These are phyloP conservation scores for Caenorhabditis doughertyi DNA, from an alignment of 2,888 invertebrate species.

Conservation along the genomic window DNA sequence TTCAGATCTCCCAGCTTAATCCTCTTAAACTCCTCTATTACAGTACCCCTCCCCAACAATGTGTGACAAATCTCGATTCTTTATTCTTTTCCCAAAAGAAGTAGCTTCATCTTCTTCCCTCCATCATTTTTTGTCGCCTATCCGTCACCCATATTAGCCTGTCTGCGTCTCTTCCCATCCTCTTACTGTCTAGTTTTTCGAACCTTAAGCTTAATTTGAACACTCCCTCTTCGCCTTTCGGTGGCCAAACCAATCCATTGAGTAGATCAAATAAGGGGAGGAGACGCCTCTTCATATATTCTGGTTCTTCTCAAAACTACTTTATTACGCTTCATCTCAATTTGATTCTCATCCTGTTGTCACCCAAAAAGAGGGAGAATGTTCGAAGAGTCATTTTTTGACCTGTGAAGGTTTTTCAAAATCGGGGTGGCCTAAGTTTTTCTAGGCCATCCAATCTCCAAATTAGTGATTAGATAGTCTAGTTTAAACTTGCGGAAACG, in stretches of 20 bases:
- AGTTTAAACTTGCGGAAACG: too few species aligned
- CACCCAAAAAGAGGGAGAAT: too few species aligned
- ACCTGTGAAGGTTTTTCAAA: not conserved
- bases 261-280: not conserved
- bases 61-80: conserved; percentile 60
- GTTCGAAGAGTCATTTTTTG: not conserved
- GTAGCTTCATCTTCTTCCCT: conserved; percentile 5
- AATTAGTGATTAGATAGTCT: too few species aligned
- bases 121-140: conserved; percentile 6
- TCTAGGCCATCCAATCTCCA: too few species aligned
- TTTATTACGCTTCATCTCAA: conserved; percentile 32
- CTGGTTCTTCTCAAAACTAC: conserved; percentile 35
- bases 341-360: conserved; percentile 5
- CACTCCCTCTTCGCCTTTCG: conserved; percentile 6
- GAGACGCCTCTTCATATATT: conserved; percentile 1
- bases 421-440: too few species aligned
- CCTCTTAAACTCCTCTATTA: not conserved
- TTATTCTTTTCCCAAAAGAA: not conserved
- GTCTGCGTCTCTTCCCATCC: conserved; percentile 5
- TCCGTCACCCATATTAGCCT: conserved; percentile 37
- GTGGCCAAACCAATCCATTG: conserved; percentile 45
- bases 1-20: not conserved
- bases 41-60: conserved; percentile 5
- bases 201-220: conserved; percentile 63
- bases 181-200: conserved; percentile 4